phyloP scores from a whole-genome alignment of 2,113 vertebrate genomes.

The Melanostigma gelatinosum region DNA sequence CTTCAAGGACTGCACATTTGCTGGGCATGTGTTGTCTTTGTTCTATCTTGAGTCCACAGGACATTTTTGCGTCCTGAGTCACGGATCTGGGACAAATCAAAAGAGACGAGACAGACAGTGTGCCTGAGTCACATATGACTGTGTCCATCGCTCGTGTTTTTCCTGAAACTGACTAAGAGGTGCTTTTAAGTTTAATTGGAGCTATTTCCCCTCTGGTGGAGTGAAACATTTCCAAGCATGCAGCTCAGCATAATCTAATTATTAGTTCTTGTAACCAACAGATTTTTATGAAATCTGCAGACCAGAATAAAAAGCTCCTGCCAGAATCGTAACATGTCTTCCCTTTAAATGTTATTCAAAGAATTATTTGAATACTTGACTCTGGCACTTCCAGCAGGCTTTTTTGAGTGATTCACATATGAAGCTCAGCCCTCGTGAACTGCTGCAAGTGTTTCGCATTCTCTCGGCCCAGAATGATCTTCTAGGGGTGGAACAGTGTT shows the following conservation, averaged over 20 bases:
- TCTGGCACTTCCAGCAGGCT: constrained; percentile 40
- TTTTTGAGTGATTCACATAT: constrained; percentile 48
- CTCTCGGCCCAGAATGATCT: constrained; percentile 53
- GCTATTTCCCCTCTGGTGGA: constrained; percentile 38
- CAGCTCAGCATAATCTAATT: constrained; percentile 50
- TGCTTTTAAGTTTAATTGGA: constrained; percentile 55
- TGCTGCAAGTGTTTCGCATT: constrained; percentile 54
- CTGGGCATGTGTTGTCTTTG: constrained; percentile 74
- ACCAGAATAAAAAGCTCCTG: constrained; percentile 30
- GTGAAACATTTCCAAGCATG: constrained; percentile 32
- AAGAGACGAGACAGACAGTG: constrained; percentile 49
- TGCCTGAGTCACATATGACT: constrained; percentile 73
- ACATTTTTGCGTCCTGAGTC: constrained; percentile 80
- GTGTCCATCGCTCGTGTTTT: constrained; percentile 28
- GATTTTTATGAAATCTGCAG: constrained; percentile 33
- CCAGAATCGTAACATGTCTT: constrained; percentile 33
- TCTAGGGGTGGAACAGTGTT: constrained; percentile 57
- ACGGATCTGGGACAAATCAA: constrained; percentile 62
- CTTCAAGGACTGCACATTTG: constrained; percentile 73
- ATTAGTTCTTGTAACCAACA: constrained; percentile 41
- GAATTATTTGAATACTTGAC: constrained; percentile 33
- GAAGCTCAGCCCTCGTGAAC: constrained; percentile 32
- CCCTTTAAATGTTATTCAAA: constrained; percentile 42
- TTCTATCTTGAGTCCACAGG: constrained; percentile 66
- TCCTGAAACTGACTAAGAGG: constrained; percentile 66